Conservation (phyloP, 2,797 vertebrate species). For the Amniataba percoides region DNA sequence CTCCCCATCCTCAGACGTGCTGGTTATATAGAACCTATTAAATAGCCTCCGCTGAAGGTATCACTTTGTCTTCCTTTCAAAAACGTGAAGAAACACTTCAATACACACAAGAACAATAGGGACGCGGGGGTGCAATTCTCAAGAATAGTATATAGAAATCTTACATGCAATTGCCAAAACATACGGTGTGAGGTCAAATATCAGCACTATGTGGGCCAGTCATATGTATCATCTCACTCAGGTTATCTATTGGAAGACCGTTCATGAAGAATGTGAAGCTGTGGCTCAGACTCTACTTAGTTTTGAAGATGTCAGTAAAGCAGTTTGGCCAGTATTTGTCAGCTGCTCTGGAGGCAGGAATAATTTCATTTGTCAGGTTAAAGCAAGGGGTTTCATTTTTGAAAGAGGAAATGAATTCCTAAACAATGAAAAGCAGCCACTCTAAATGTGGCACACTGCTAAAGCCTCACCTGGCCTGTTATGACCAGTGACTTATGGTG, state of each 20-base stretch:
- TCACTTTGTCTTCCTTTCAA: constrained; percentile 44
- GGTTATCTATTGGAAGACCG: constrained; percentile 27
- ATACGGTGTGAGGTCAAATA: background rate
- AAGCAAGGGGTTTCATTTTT: background rate
- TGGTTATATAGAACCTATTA: constrained; percentile 46
- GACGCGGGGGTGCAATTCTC: constrained; percentile 7
- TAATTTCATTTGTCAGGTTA: background rate
- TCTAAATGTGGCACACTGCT: background rate
- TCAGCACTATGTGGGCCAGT: background rate
- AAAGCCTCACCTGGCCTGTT: background rate
- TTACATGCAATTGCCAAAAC: background rate
- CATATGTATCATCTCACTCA: constrained; percentile 14
- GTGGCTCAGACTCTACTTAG: background rate
- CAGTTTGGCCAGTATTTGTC: background rate
- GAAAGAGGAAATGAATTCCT: background rate
- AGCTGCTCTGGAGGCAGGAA: background rate
- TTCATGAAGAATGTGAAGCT: constrained; percentile 27
- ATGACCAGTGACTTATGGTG: background rate
- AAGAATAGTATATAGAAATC: background rate
- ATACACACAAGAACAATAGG: background rate
- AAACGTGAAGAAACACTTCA: constrained; percentile 32
- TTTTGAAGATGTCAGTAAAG: background rate
- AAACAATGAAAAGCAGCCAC: background rate
- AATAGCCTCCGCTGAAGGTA: constrained; percentile 20
- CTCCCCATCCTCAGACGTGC: constrained; percentile 33